A percentile compares a stretch with the other conserved stretches of the same genome.
These are phyloP conservation scores for Candoia aspera DNA, from an alignment of 2,113 vertebrate genomes.

Conservation along the genomic window DNA sequence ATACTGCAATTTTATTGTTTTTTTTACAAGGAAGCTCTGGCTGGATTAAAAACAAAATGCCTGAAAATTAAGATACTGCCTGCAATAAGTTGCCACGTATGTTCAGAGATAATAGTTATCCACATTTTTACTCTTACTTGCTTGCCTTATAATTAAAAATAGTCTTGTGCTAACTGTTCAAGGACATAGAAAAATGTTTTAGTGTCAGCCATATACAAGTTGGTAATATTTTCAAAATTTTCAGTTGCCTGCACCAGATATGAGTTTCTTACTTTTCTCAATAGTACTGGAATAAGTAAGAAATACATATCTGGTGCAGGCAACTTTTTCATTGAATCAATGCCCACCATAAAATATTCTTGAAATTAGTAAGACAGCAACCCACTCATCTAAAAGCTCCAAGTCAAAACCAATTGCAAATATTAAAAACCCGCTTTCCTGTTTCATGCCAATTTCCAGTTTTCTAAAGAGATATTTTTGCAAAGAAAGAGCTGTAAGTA, in stretches of 20 bases:
- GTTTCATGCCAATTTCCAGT: neutral
- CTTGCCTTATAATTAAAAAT: neutral
- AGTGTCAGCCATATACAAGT: neutral
- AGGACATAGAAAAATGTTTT: neutral
- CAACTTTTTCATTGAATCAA: neutral
- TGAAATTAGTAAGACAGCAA: neutral
- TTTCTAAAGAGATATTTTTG: neutral
- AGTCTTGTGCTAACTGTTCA: neutral
- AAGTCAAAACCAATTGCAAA: neutral
- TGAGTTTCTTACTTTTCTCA: neutral
- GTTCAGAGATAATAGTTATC: neutral
- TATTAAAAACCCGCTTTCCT: neutral
- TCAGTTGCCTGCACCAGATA: neutral
- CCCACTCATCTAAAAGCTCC: neutral
- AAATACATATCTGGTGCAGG: neutral
- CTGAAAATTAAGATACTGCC: neutral
- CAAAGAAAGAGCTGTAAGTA: neutral
- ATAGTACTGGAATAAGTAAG: neutral
- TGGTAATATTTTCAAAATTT: neutral
- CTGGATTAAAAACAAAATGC: neutral
- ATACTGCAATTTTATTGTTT: neutral
- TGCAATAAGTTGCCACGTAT: neutral
- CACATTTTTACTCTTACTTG: neutral
- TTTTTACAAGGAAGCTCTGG: neutral
- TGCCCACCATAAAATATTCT: neutral